Conservation (phyloP, 1,140 invertebrate genomes). For the Pseudobourletiella spinata region DNA sequence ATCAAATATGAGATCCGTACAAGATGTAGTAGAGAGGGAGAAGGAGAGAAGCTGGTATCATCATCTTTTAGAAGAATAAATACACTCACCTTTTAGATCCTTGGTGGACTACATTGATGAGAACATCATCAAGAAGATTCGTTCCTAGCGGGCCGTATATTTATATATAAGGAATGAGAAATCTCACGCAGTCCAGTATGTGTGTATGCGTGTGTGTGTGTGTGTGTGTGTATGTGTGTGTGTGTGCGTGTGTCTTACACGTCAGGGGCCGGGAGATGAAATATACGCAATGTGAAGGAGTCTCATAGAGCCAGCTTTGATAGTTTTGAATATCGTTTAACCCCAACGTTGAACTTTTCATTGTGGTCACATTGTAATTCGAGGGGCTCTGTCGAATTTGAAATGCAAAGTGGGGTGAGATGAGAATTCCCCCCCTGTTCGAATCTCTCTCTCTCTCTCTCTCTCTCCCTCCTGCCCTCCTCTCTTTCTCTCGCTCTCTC, state of each 20-base stretch:
- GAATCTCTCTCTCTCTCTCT: slow-evolving; percentile 10
- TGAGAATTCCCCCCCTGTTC: slow-evolving; percentile 26
- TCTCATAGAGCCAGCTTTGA: slow-evolving; percentile 5
- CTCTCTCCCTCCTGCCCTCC: no score
- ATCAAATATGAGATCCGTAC: no score
- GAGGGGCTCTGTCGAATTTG: slow-evolving; percentile 25
- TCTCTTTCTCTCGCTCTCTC: slow-evolving; percentile 8
- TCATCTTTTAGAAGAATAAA: no score
- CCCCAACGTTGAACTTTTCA: slow-evolving; percentile 29
- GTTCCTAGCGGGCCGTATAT: no score
- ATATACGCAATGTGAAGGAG: slow-evolving; percentile 8
- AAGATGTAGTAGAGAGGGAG: no score
- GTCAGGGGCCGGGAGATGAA: background rate
- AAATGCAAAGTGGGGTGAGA: slow-evolving; percentile 32
- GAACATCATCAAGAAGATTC: no score
- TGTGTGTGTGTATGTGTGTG: background rate
- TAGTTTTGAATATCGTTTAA: slow-evolving; percentile 31
- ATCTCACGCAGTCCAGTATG: no score
- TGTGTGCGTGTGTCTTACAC: background rate
- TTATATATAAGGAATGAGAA: no score
- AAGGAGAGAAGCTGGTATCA: no score
- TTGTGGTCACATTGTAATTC: slow-evolving; percentile 30
- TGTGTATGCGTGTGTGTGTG: no score
- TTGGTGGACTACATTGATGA: no score
- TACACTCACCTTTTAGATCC: no score